Evolutionary conservation across 2,797 vertebrate genomes (phyloP).

Genomic region (Pseudochromis fuscus): DNA sequence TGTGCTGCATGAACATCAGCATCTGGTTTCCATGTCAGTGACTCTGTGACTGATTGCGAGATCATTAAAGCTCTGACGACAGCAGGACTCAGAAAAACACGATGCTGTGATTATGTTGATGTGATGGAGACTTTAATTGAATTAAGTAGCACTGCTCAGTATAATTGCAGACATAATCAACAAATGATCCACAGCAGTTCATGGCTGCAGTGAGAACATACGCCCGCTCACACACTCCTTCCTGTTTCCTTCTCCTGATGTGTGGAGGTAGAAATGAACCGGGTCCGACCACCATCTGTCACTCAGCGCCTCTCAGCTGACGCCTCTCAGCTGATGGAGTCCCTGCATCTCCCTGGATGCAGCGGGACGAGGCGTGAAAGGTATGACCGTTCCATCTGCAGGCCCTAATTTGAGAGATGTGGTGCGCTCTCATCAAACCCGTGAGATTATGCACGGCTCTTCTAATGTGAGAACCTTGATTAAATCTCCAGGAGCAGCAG

Average conservation of each 20-base stretch:
- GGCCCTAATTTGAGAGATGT: slow-evolving; percentile 65
- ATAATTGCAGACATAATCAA: slow-evolving; percentile 29
- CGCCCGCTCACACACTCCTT: background rate
- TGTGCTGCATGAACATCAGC: too few species aligned
- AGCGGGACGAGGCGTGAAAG: slow-evolving; percentile 54
- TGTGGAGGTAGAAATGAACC: slow-evolving; percentile 15
- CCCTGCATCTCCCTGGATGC: slow-evolving; percentile 17
- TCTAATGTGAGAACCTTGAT: slow-evolving; percentile 62
- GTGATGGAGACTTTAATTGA: slow-evolving; percentile 19
- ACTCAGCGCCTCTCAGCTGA: slow-evolving; percentile 21
- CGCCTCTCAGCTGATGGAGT: slow-evolving; percentile 28
- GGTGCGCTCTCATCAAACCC: slow-evolving; percentile 54
- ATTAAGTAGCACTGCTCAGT: slow-evolving; percentile 22
- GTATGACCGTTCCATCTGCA: slow-evolving; percentile 68
- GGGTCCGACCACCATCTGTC: slow-evolving; percentile 34
- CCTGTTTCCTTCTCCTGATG: background rate
- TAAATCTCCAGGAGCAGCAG: slow-evolving; percentile 63
- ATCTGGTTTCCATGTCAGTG: slow-evolving; percentile 24
- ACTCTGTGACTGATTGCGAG: slow-evolving; percentile 10
- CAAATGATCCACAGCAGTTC: slow-evolving; percentile 24
- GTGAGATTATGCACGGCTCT: slow-evolving; percentile 63
- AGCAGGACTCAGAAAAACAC: slow-evolving; percentile 16
- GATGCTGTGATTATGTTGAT: slow-evolving; percentile 36
- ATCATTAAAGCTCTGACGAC: slow-evolving; percentile 26
- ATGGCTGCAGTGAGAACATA: background rate